Evolutionary conservation across 2,888 invertebrate genomes (phyloP).

Genomic region (Phyllotreta cruciferae): DNA sequence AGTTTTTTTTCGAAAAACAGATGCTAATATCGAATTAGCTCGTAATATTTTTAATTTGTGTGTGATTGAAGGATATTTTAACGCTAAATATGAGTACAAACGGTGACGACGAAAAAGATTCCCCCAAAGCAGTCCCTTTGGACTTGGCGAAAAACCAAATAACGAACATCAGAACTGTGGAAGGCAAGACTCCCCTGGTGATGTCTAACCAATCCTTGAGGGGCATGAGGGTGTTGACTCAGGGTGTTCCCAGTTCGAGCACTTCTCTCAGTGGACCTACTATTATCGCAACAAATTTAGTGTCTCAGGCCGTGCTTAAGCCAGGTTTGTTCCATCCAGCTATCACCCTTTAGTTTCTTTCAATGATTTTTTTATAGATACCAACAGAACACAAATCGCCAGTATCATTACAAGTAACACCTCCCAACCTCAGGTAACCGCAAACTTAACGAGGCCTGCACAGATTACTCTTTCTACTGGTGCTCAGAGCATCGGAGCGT

Average conservation of each 20-base stretch:
- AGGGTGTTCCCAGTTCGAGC: slow-evolving; percentile 52
- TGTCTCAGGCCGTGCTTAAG: slow-evolving; percentile 64
- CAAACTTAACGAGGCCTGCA: slow-evolving; percentile 51
- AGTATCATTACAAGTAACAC: slow-evolving; percentile 40
- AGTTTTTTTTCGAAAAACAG: slow-evolving; percentile 32
- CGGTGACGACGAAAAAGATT: slow-evolving; percentile 65
- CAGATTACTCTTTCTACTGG: slow-evolving; percentile 57
- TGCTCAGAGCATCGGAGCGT: slow-evolving; percentile 54
- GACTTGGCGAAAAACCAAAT: slow-evolving; percentile 64
- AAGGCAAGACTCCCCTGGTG: slow-evolving; percentile 55
- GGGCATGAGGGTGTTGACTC: slow-evolving; percentile 57
- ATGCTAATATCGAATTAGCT: slow-evolving; percentile 34
- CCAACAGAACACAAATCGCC: slow-evolving; percentile 44
- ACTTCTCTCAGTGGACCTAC: slow-evolving; percentile 54
- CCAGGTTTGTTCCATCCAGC: slow-evolving; percentile 54
- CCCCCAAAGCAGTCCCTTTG: slow-evolving; percentile 65
- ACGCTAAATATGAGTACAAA: slow-evolving; percentile 56
- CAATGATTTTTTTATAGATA: slow-evolving; percentile 37
- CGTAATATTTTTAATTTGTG: slow-evolving; percentile 29
- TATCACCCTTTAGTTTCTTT: too few relatives aligned
- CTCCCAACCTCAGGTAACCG: slow-evolving; percentile 41
- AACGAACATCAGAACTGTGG: slow-evolving; percentile 61
- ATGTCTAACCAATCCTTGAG: slow-evolving; percentile 57
- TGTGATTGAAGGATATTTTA: slow-evolving; percentile 15
- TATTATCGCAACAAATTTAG: slow-evolving; percentile 59